phyloP scores from a whole-genome alignment of 2,888 invertebrate species.

The Steinernema carpocapsae region DNA sequence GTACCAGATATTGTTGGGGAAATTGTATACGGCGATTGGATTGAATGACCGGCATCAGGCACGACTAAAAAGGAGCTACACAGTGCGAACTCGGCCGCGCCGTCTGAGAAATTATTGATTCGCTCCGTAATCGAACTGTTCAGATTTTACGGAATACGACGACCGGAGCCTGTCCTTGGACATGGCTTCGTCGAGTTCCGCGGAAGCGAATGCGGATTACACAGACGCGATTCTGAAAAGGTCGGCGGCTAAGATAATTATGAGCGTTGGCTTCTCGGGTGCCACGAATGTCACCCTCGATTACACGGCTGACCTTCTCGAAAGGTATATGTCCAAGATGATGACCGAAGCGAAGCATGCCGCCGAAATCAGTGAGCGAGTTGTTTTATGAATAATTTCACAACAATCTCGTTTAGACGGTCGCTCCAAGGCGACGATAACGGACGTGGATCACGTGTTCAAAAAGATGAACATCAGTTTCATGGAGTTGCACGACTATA shows the following conservation, averaged over 20 bases:
- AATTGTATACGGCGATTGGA: too few species aligned
- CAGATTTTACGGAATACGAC: neutral
- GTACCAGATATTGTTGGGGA: too few species aligned
- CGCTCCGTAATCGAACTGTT: neutral
- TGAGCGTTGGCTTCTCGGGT: constrained; percentile 42
- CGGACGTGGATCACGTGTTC: constrained; percentile 37
- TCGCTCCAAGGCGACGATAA: constrained; percentile 34
- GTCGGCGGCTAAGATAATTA: constrained; percentile 38
- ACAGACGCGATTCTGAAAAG: constrained; percentile 18
- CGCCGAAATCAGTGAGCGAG: constrained; percentile 41
- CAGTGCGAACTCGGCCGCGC: too few species aligned
- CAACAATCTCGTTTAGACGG: constrained; percentile 19
- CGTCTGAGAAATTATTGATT: neutral
- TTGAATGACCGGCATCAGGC: too few species aligned
- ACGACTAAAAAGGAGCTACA: too few species aligned
- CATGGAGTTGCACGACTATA: constrained; percentile 44
- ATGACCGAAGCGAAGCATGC: constrained; percentile 25
- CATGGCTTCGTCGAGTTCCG: constrained; percentile 30
- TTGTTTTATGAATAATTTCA: neutral
- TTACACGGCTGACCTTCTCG: constrained; percentile 37
- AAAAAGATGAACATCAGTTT: constrained; percentile 27
- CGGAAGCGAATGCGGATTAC: constrained; percentile 8
- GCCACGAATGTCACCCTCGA: constrained; percentile 37
- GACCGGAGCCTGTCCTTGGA: constrained; percentile 14
- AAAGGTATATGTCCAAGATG: constrained; percentile 40